phyloP scores from a whole-genome alignment of 2,888 invertebrate genomes.

The Bursaphelenchus okinawaensis region DNA sequence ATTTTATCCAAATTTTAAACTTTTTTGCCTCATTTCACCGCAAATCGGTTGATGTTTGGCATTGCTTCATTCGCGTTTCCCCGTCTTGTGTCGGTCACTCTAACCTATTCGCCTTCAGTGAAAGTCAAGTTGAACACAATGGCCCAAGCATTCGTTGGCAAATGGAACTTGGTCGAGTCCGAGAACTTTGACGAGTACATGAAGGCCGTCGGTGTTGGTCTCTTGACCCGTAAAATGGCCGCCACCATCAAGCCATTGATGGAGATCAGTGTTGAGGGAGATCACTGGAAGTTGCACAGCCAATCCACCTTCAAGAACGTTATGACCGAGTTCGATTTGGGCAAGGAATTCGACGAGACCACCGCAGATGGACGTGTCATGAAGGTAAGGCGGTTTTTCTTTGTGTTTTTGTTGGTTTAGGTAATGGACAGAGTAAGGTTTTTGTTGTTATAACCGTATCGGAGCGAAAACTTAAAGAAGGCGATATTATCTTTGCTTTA shows the following conservation, averaged over 20 bases:
- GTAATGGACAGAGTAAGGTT: too few relatives aligned
- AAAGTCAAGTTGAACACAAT: conserved; percentile 11
- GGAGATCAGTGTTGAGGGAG: conserved; percentile 42
- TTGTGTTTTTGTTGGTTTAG: too few relatives aligned
- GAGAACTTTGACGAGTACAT: conserved; percentile 55
- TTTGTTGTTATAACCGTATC: too few relatives aligned
- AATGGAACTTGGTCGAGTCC: conserved; percentile 51
- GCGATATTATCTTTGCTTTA: too few relatives aligned
- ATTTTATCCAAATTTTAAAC: too few relatives aligned
- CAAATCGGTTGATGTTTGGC: too few relatives aligned
- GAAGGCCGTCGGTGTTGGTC: conserved; percentile 36
- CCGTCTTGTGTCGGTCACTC: neutral
- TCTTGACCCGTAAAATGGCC: conserved; percentile 48
- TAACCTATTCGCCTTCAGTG: neutral
- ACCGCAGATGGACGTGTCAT: conserved; percentile 55
- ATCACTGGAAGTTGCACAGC: conserved; percentile 48
- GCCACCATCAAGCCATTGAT: conserved; percentile 47
- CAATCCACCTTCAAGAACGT: conserved; percentile 55
- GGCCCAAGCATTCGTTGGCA: conserved; percentile 44
- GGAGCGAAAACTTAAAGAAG: too few relatives aligned
- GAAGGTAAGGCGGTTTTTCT: conserved; percentile 25
- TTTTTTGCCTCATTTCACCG: too few relatives aligned
- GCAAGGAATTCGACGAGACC: conserved; percentile 42
- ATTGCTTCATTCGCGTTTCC: neutral
- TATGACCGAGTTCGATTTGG: conserved; percentile 45